Evolutionary conservation across 2,113 vertebrate genomes (phyloP), one percentile per base, ranked within the genome.

Genomic region (Cranoglanis bouderius): DNA sequence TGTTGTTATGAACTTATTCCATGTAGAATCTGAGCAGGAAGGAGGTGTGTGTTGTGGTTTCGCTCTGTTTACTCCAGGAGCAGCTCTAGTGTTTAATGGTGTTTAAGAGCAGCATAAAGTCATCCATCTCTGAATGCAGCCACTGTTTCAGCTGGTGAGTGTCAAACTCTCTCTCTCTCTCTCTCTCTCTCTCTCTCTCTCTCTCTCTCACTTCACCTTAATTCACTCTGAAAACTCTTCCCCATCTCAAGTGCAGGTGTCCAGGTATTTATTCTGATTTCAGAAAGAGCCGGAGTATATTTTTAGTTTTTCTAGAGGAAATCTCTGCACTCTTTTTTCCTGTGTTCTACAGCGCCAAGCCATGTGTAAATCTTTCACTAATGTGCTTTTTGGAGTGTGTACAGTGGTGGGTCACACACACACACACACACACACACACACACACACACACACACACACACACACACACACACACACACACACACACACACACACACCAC

Each of bases 51-150:
- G 75, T 46, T 81, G 84, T 86, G 72, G 59, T 84, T 89, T 82
- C 74, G 35, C 81, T 55, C 75, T 85, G 74, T 88, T 59, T 75
- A 88, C 29, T 63, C n/a, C 55, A 86, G 29, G 51, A 87, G 74
- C 70, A 53, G 80, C 10, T 72, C 70, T 46, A 43, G 51, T 85
- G 85, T 78, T 87, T 85, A 91, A 90, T 70, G 87, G 38, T 89
- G 87, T 89, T 89, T 83, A 29, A 57, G 75, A 74, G 75, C 88
- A 88, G 51, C 65, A 82, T 29, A 29, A 57, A 77, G 81, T 38
- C 87, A 61, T 59, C 72, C 40, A 55, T 87, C 57, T 83, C 74
- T 88, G 26, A 88, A 59, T 57, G 10, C 51, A 32, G 82, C 70
- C 87, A 78, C 87, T 85, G 81, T 87, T 89, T 89, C 21, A 77